A percentile compares a stretch with the other conserved stretches of the same genome.
Evolutionary conservation across 2,888 invertebrate species (phyloP).

Genomic region (Ectemnius cavifrons): DNA sequence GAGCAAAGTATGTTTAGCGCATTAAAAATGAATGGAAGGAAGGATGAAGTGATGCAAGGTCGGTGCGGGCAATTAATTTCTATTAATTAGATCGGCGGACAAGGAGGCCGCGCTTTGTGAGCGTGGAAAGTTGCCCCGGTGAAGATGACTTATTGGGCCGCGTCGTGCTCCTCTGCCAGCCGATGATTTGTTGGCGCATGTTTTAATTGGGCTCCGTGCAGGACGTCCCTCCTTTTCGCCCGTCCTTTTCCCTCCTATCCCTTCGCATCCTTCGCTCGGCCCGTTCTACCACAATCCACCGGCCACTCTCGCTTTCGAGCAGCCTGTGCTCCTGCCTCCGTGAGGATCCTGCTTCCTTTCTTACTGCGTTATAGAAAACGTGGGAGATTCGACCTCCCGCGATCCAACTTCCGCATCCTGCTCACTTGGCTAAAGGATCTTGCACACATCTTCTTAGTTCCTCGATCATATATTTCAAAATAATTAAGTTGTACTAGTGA

Average conservation of each 20-base stretch:
- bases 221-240: slow-evolving; percentile 44
- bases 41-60: slow-evolving; percentile 7
- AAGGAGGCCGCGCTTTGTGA: slow-evolving; percentile 14
- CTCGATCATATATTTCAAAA: no score
- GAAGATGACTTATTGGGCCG: slow-evolving; percentile 54
- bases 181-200: slow-evolving; percentile 52
- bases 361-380: slow-evolving; percentile 25
- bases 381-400: slow-evolving; percentile 33
- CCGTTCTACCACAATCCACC: slow-evolving; percentile 9
- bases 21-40: not conserved
- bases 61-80: slow-evolving; percentile 50
- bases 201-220: slow-evolving; percentile 51
- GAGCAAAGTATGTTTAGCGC: not conserved
- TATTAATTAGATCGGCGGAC: slow-evolving; percentile 54
- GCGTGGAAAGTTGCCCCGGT: slow-evolving; percentile 47
- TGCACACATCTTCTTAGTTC: slow-evolving; percentile 13
- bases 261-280: slow-evolving; percentile 1
- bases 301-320: slow-evolving; percentile 55
- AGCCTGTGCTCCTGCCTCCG: slow-evolving; percentile 23
- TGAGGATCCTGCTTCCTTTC: slow-evolving; percentile 20
- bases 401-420: slow-evolving; percentile 36
- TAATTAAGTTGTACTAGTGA: no score
- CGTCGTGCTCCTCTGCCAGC: slow-evolving; percentile 16
- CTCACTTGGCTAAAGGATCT: slow-evolving; percentile 14
- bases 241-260: not conserved